phyloP scores from a whole-genome alignment of 2,113 vertebrate genomes.

The Spermophilus dauricus region DNA sequence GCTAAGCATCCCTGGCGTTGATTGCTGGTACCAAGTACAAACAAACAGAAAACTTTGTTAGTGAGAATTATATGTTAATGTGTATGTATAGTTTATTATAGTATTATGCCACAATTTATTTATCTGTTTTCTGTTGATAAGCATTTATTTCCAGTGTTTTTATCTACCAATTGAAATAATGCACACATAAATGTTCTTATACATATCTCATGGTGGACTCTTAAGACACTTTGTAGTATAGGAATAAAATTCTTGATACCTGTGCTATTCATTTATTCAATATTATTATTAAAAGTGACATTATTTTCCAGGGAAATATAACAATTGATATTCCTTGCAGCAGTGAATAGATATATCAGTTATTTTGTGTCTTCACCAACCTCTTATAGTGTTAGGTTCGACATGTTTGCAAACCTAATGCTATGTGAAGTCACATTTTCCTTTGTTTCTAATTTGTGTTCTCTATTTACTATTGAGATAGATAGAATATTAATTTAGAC shows the following conservation, averaged over 20 bases:
- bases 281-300: not conserved
- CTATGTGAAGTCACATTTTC: not conserved
- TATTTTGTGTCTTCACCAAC: not conserved
- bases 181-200: not conserved
- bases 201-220: not conserved
- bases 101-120: not conserved
- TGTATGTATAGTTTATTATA: not conserved
- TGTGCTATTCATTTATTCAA: not conserved
- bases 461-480: not conserved
- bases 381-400: not conserved
- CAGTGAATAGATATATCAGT: not conserved
- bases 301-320: not conserved
- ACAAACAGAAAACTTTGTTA: not conserved
- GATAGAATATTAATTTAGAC: not conserved
- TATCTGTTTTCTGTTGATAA: not conserved
- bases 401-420: not conserved
- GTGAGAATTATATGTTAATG: not conserved
- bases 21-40: too few relatives aligned
- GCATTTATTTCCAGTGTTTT: conserved; percentile 3
- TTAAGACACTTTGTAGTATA: not conserved
- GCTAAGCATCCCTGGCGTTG: too few relatives aligned
- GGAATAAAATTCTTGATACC: not conserved
- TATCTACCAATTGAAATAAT: not conserved
- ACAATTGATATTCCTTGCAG: not conserved
- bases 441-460: conserved; percentile 12